Conservation (phyloP, 2,113 vertebrate species). For the Salvelinus sp. region DNA sequence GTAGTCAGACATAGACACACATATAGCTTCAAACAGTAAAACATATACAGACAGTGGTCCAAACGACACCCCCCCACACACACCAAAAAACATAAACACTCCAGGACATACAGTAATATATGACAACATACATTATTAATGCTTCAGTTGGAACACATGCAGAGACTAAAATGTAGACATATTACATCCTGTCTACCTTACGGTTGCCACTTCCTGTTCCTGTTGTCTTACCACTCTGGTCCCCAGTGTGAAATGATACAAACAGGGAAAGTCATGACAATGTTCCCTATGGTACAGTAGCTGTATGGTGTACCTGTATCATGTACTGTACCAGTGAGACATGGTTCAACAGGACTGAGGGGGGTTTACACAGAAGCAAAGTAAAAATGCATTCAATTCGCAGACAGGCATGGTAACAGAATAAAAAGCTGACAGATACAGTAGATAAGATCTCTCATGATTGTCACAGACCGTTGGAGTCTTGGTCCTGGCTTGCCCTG, state of each 20-base stretch:
- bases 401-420: slow-evolving; percentile 77
- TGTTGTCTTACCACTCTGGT: not conserved
- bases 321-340: slow-evolving; percentile 83
- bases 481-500: slow-evolving; percentile 74
- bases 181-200: not conserved
- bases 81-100: not conserved
- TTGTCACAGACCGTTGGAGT: slow-evolving; percentile 82
- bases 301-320: slow-evolving; percentile 63
- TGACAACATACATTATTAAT: too few relatives aligned
- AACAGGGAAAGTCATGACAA: slow-evolving; percentile 19
- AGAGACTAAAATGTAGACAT: not conserved
- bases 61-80: too few relatives aligned
- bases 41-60: too few relatives aligned
- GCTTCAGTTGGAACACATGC: too few relatives aligned
- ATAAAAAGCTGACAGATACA: slow-evolving; percentile 74
- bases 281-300: slow-evolving; percentile 64
- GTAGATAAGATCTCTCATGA: slow-evolving; percentile 64
- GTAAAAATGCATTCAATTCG: slow-evolving; percentile 99
- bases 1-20: slow-evolving; percentile 17
- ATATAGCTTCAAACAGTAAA: not conserved
- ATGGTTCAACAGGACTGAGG: slow-evolving; percentile 76
- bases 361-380: slow-evolving; percentile 93
- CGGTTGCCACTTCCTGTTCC: not conserved
- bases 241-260: not conserved
- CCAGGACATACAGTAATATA: not conserved